Base-by-base conservation (phyloP, 1,140 invertebrate species). In the Drosophila erecta region DNA sequence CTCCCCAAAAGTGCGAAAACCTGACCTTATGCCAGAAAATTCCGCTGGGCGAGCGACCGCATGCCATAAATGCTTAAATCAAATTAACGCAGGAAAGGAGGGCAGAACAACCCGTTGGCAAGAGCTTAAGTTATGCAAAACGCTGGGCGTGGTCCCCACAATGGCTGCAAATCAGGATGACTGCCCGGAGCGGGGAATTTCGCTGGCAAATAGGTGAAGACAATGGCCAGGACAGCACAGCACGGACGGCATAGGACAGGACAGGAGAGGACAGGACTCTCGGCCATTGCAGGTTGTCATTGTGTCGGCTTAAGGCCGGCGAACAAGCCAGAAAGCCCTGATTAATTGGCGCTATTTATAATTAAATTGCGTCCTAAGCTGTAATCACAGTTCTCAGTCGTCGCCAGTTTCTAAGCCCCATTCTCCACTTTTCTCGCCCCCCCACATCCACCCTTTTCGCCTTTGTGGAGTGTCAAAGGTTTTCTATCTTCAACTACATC, bases 311-410 rank as follows among this genome's bases (percentile, higher is more conserved):
- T 40, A 56, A 47, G 35, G 47, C 53, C 41, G 41, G 61, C 61
- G 60, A 62, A 50, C 54, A 44, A 43, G 61, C 64, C 64, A 53
- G 61, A 81, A 81, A 65, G 57, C 64, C 24, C 65, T 55, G 74
- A 71, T 79, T 80, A 81, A 81, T 81, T 81, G 78, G 71, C 65
- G 73, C 77, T 80, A 81, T 81, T 81, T 81, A 62, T 61, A 80
- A 65, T 79, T 75, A 81, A 80, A 80, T 76, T 76, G 73, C 69
- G 69, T 66, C 60, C 60, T 64, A 53, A 57, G 43, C 76, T 61
- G 73, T 76, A 70, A 81, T 81, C 73, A 78, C 75, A 53, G 74
- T 43, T 56, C 51, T 56, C 50, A 65, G 70, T 24, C 40, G 24
- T 59, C 44, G 37, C 37, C 37, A 41, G 65, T 71, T 71, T 58